Conservation (phyloP, 1,140 invertebrate genomes). For the Laupala kohalensis region DNA sequence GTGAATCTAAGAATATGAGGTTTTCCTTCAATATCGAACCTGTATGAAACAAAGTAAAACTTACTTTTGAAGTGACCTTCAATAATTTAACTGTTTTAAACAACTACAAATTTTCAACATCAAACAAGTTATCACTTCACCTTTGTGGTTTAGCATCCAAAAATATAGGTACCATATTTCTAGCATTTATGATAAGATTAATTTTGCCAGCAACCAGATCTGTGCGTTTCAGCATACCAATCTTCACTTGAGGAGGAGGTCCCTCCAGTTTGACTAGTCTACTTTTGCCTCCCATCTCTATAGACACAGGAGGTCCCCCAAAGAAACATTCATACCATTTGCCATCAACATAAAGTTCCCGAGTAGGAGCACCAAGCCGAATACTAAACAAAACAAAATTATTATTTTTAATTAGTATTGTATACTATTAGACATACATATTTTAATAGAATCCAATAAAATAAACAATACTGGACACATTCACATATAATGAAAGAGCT, state of each 20-base stretch:
- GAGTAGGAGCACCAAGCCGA: constrained; percentile 77
- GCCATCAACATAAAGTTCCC: constrained; percentile 82
- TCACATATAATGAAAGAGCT: no score
- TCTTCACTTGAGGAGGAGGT: constrained; percentile 72
- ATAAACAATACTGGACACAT: no score
- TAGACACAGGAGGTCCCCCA: constrained; percentile 69
- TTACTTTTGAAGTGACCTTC: no score
- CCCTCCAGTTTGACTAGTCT: constrained; percentile 69
- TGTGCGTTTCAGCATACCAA: constrained; percentile 49
- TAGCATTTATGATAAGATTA: constrained; percentile 67
- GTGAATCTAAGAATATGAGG: constrained; percentile 66
- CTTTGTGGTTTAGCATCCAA: constrained; percentile 76
- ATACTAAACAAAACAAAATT: constrained; percentile 35
- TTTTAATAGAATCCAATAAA: no score
- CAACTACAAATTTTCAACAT: not conserved
- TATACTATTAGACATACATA: no score
- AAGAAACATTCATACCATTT: constrained; percentile 80
- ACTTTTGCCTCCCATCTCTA: constrained; percentile 67
- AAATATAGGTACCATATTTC: constrained; percentile 62
- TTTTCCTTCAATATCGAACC: constrained; percentile 57
- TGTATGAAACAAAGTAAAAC: constrained; percentile 17
- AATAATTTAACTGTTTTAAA: not conserved
- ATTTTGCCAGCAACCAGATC: constrained; percentile 73
- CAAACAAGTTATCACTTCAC: constrained; percentile 20
- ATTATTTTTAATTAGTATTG: no score